Percentiles rank a stretch among this genome's conserved stretches.
Evolutionary conservation across 2,113 vertebrate species (phyloP).

Genomic region (Sinocyclocheilus grahami): DNA sequence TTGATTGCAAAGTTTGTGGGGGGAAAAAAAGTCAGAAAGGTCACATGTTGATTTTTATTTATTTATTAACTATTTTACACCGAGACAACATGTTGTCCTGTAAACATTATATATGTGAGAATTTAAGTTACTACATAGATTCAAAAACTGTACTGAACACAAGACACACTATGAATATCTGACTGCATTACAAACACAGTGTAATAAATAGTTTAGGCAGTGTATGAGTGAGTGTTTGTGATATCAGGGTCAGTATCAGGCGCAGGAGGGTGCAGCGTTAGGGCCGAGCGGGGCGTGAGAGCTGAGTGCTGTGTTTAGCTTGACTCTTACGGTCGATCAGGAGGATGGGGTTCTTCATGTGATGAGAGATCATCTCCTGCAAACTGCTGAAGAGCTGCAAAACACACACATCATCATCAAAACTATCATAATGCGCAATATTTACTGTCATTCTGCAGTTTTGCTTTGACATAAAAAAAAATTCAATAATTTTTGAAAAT

Average conservation of each 20-base stretch:
- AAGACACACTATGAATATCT: background rate
- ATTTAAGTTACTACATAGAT: background rate
- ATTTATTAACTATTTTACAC: background rate
- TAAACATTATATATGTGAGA: background rate
- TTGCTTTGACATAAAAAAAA: background rate
- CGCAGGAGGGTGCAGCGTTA: slow-evolving; percentile 52
- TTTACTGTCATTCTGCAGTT: background rate
- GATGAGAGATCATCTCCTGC: slow-evolving; percentile 78
- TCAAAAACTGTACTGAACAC: background rate
- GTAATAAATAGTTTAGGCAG: slow-evolving; percentile 5
- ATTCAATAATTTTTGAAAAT: no score
- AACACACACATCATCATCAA: background rate
- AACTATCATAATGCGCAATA: background rate
- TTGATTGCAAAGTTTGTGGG: background rate
- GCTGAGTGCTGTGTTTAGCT: slow-evolving; percentile 71
- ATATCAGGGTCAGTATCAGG: background rate
- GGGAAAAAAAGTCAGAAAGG: background rate
- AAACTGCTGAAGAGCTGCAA: slow-evolving; percentile 78
- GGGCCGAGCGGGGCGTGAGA: slow-evolving; percentile 74
- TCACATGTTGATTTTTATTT: background rate
- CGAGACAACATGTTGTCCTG: background rate
- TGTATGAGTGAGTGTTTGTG: background rate
- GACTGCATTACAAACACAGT: background rate
- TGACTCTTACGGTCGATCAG: slow-evolving; percentile 82
- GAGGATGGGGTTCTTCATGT: slow-evolving; percentile 75